phyloP scores from a whole-genome alignment of 1,140 invertebrate genomes.

The Magallana angulata region DNA sequence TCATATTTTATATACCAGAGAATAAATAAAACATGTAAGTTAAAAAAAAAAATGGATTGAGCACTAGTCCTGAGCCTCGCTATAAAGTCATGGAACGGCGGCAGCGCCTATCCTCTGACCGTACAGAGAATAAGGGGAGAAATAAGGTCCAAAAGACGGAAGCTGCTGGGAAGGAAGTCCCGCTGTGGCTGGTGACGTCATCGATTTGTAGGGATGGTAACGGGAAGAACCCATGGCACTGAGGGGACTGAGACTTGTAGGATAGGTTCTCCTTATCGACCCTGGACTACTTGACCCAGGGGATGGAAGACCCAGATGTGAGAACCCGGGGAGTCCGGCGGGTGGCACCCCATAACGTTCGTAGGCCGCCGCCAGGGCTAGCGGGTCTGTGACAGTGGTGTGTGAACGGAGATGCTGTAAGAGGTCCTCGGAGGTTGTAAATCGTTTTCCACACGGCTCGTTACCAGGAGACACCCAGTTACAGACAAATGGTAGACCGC shows the following conservation, averaged over 20 bases:
- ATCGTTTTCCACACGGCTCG: conserved; percentile 97
- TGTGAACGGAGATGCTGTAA: conserved; percentile 97
- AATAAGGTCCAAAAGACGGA: conserved; percentile 86
- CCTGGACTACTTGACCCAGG: conserved; percentile 80
- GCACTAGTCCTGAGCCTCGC: conserved; percentile 19
- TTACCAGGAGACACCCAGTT: conserved; percentile 92
- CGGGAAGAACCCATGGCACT: conserved; percentile 88
- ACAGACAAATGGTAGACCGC: conserved; percentile 84
- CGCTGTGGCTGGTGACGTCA: conserved; percentile 65
- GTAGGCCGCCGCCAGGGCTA: conserved; percentile 67
- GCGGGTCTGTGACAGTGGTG: conserved; percentile 83
- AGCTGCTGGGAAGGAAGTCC: conserved; percentile 81
- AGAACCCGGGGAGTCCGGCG: conserved; percentile 61
- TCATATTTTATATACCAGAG: background rate
- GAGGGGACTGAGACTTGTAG: conserved; percentile 87
- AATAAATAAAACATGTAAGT: conserved; percentile 1
- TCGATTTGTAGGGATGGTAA: conserved; percentile 90
- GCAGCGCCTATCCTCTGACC: conserved; percentile 92
- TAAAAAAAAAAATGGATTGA: conserved; percentile 5
- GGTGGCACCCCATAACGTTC: conserved; percentile 62
- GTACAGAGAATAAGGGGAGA: conserved; percentile 94
- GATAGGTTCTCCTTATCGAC: conserved; percentile 87
- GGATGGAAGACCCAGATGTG: conserved; percentile 75
- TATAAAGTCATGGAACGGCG: conserved; percentile 82
- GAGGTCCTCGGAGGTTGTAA: conserved; percentile 94